phyloP scores from a whole-genome alignment of 2,113 vertebrate genomes.

The Chionomys nivalis region DNA sequence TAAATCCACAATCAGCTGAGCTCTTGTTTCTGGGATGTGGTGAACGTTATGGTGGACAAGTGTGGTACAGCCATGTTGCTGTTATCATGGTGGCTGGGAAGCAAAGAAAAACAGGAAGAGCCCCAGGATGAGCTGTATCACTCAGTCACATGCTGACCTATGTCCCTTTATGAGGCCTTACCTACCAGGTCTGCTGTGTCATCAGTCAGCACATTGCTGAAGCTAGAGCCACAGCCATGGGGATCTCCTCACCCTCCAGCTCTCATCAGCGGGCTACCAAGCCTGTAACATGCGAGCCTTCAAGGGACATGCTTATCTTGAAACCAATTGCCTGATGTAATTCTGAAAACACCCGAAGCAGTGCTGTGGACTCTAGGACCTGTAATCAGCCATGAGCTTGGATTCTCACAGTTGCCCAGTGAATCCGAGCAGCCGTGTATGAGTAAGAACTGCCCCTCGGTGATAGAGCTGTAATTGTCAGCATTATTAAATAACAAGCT shows the following conservation, averaged over 20 bases:
- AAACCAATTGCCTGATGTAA: neutral
- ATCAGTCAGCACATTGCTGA: neutral
- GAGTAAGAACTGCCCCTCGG: neutral
- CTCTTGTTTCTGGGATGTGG: neutral
- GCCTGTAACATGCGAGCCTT: neutral
- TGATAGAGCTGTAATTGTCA: neutral
- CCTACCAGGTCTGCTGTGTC: neutral
- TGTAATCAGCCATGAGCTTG: neutral
- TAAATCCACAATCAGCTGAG: neutral
- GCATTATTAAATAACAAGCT: neutral
- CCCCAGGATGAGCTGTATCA: neutral
- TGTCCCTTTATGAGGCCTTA: neutral
- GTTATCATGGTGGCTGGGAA: neutral
- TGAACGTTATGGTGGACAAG: neutral
- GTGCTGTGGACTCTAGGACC: neutral
- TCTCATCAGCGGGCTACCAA: neutral
- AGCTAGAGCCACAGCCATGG: neutral
- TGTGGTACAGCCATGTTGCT: neutral
- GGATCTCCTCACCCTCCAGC: neutral
- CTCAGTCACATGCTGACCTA: neutral
- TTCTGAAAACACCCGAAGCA: fast-evolving
- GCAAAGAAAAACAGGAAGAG: neutral
- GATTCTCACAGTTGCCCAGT: neutral
- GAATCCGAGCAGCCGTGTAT: fast-evolving
- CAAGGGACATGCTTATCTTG: neutral